Conservation (phyloP, 2,797 vertebrate species). For the Manis pentadactyla region DNA sequence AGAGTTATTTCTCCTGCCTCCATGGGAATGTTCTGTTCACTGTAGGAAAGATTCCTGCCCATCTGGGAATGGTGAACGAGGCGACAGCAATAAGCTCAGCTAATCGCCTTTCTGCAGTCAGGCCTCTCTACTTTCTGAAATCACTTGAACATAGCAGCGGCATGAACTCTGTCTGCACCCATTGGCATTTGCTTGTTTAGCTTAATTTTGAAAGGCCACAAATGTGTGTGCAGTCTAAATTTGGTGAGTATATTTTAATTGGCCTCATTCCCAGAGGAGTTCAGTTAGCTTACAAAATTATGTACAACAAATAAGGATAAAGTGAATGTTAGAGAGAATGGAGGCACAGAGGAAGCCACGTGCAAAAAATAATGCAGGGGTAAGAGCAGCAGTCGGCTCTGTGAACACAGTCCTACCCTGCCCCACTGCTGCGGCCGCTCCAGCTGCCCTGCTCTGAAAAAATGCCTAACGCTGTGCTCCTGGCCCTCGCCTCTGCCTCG, state of each 20-base stretch:
- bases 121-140: neutral
- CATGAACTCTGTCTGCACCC: neutral
- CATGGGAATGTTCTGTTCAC: neutral
- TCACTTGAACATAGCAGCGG: neutral
- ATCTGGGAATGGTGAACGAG: neutral
- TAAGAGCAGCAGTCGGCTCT: neutral
- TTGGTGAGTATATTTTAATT: slow-evolving; percentile 1
- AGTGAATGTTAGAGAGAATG: neutral
- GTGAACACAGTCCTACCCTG: neutral
- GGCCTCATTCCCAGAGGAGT: neutral
- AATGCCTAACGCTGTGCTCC: neutral
- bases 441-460: neutral
- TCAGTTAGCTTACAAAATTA: neutral
- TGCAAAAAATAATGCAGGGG: rapidly evolving
- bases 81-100: neutral
- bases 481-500: neutral
- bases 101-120: neutral
- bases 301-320: neutral
- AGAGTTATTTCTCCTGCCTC: neutral
- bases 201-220: slow-evolving; percentile 35
- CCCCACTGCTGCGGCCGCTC: neutral
- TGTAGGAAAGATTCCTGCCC: neutral
- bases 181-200: neutral
- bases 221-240: neutral
- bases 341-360: neutral